Percentiles rank a stretch among this genome's conserved stretches.
Evolutionary conservation across 2,113 vertebrate genomes (phyloP).

Genomic region (Columba janthina): DNA sequence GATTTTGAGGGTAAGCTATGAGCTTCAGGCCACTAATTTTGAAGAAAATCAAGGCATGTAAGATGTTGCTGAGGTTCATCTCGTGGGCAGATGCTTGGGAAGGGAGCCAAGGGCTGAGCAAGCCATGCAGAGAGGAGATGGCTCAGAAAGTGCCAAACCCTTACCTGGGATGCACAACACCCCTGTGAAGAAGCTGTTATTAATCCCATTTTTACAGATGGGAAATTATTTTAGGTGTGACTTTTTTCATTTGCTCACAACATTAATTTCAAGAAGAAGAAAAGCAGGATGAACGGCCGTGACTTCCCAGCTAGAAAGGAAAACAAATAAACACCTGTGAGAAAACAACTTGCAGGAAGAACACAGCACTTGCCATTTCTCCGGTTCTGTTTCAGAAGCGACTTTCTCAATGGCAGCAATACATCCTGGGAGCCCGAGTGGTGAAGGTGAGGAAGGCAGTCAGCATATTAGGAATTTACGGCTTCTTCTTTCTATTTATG

Average conservation of each 20-base stretch:
- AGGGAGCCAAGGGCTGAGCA: not conserved
- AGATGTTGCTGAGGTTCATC: not conserved
- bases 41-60: not conserved
- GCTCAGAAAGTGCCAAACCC: not conserved
- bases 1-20: not conserved
- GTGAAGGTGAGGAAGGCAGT: not conserved
- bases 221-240: conserved; percentile 16
- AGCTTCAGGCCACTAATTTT: not conserved
- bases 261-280: not conserved
- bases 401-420: not conserved
- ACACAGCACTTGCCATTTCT: not conserved
- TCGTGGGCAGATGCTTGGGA: accelerated
- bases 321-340: not conserved
- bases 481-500: not conserved
- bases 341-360: not conserved
- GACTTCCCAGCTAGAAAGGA: not conserved
- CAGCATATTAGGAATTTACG: not conserved
- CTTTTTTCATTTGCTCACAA: conserved; percentile 28
- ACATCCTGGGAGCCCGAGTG: not conserved
- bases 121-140: not conserved
- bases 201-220: not conserved
- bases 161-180: not conserved
- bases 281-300: not conserved
- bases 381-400: not conserved
- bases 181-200: not conserved